Base-by-base conservation (phyloP, 1,140 invertebrate species). In the Steinernema feltiae region DNA sequence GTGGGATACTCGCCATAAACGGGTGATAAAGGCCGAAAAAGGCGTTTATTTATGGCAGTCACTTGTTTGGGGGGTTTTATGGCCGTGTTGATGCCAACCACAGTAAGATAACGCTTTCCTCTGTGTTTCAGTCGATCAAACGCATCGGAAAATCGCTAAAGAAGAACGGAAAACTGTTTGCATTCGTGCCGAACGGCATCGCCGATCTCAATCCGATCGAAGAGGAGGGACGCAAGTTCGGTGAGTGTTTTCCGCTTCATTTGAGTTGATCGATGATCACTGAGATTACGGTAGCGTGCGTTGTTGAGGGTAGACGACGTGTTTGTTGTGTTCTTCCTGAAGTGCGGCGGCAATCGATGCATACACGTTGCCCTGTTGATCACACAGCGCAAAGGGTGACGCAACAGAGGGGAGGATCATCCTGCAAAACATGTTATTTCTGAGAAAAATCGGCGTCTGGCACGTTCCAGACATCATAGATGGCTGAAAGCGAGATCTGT, bases 161-260 rank as follows among this genome's bases (percentile, higher is more conserved):
- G 32, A 48, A 48, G 2, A 69, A 69, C 41, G 73, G 73, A 29
- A 48, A 53, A 70, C 69, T 74, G 12, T 46, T 30, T 35, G 73
- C 73, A 0, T 74, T 74, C 18, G 73, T 74, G 32, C 73, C 73
- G n/a, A 74, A 74, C 32, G 73, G 73, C 15, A 69, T 74, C 31
- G 73, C 48, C 1, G 73, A 74, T 74, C 29, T 46, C 27, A 72
- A 72, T 74, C 27, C 73, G 21, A 70, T n/a, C 32, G 69, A 74
- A 35, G 73, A 48, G 1, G 30, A 46, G 1, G 73, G 73, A 0
- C 29, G 48, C 46, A 35, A 74, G 35, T 74, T 74, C 69, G 73
- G 73, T 74, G 21, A 21, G 46, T 27, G 21, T 1, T 15, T 71
- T 29, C 35, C 18, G 35, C n/a, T n/a, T n/a, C n/a, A n/a, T n/a